Evolutionary conservation across 1,140 invertebrate genomes (phyloP), one percentile per base, ranked within the genome.

Genomic region (Formica exsecta): DNA sequence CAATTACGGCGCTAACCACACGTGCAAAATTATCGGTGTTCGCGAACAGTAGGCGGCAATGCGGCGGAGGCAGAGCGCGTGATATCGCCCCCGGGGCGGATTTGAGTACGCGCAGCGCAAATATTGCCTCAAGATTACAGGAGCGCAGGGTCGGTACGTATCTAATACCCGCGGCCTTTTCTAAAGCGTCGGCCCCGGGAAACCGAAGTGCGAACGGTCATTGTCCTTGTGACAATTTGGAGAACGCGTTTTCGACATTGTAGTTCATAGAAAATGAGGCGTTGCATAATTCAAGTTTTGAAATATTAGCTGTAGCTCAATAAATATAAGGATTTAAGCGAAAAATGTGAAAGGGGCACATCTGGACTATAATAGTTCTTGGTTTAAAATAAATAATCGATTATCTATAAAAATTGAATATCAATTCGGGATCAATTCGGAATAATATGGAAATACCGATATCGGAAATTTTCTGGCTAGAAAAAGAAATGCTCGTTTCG

Each of bases 81-180:
- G 66, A 83, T 83, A 74, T 83, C 57, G 79, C 79, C 25, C 54
- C 22, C 25, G 68, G 38, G 44, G 51, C 19, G 38, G 66, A 81
- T 81, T 44, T 73, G 32, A 80, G 54, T 59, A 38, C 79, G 79
- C 54, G 19, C 48, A 80, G 77, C 48, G 65, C 79, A 81, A 81
- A 81, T 81, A 81, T 81, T 81, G 54, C 54, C 25, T 44, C 57
- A 61, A 81, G 54, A 81, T 81, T 73, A 81, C 38, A 73, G 66
- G 79, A 81, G 66, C 51, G 54, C 54, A 73, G 19, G 11, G 36
- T 38, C 64, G 32, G 62, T 48, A 80, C 77, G 77, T 81, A 81
- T 73, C 66, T 73, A 81, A 81, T 81, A 81, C 71, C 54, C 51
- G 66, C 19, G 19, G 13, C 16, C 71, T 83, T 54, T 51, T 73